Percentiles rank a stretch among this genome's conserved stretches.
Conservation (phyloP, 2,113 vertebrate genomes). For the Spermophilus dauricus region DNA sequence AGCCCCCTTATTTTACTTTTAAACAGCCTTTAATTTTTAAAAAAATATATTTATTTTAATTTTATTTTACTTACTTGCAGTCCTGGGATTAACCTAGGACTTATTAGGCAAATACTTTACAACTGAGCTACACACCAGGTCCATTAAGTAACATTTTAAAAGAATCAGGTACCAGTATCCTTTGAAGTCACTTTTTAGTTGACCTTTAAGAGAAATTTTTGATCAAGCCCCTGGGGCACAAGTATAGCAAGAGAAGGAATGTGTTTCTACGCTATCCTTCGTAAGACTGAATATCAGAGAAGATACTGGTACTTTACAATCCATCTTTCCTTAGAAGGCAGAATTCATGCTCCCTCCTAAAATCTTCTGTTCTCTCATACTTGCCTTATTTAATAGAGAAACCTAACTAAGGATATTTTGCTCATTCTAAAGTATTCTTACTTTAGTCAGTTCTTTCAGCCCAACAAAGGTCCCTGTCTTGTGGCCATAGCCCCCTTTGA, state of each 20-base stretch:
- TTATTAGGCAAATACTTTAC: background rate
- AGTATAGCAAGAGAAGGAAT: background rate
- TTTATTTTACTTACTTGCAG: too few relatives aligned
- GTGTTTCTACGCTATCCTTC: too few relatives aligned
- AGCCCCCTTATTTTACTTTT: background rate
- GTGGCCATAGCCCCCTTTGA: background rate
- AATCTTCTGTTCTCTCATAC: background rate
- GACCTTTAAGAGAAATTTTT: background rate
- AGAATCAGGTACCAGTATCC: background rate
- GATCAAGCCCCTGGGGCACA: background rate
- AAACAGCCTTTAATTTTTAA: too few relatives aligned
- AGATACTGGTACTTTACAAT: background rate
- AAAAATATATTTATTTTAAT: too few relatives aligned
- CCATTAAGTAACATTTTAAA: constrained; percentile 13
- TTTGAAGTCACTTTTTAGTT: background rate
- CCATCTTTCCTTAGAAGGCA: background rate
- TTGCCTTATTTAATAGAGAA: constrained; percentile 26
- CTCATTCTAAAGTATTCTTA: background rate
- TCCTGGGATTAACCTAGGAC: background rate
- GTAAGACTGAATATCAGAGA: background rate
- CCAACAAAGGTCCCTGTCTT: background rate
- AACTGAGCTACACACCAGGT: background rate
- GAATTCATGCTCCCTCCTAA: background rate
- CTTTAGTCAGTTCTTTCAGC: constrained; percentile 7
- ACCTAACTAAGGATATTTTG: background rate